These are phyloP conservation scores for Scolopax bukidnonensis DNA, from an alignment of 2,797 vertebrate genomes.

Conservation along the genomic window DNA sequence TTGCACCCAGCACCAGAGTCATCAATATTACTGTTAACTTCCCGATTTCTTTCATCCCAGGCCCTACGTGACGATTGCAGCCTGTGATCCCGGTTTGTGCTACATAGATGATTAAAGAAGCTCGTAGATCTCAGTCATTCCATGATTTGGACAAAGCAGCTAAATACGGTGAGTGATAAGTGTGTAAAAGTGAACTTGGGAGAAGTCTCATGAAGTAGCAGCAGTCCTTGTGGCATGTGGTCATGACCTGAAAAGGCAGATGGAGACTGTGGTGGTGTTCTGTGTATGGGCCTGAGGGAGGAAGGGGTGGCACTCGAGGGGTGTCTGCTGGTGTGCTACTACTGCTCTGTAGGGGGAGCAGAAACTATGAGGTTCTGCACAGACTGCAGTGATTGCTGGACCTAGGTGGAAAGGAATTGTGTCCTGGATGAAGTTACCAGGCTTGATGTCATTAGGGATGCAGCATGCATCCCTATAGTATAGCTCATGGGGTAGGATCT, in stretches of 20 bases:
- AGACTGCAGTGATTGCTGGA: neutral
- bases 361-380: neutral
- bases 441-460: neutral
- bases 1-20: neutral
- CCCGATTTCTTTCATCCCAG: neutral
- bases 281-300: too few species aligned
- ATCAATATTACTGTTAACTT: neutral
- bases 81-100: neutral
- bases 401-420: neutral
- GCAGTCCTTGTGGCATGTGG: neutral
- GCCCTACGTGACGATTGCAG: neutral
- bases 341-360: neutral
- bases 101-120: neutral
- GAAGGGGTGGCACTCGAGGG: too few species aligned
- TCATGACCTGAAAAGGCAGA: neutral
- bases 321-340: neutral
- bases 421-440: neutral
- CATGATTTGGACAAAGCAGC: neutral
- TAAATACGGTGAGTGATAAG: neutral
- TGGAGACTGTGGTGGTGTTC: neutral
- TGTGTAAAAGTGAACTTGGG: neutral
- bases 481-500: rapidly evolving
- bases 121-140: neutral
- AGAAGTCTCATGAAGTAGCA: neutral
- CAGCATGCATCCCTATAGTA: neutral